Percentiles rank a stretch among this genome's conserved stretches.
These are phyloP conservation scores for Avahi laniger DNA, from an alignment of 2,797 vertebrate genomes.

Conservation along the genomic window DNA sequence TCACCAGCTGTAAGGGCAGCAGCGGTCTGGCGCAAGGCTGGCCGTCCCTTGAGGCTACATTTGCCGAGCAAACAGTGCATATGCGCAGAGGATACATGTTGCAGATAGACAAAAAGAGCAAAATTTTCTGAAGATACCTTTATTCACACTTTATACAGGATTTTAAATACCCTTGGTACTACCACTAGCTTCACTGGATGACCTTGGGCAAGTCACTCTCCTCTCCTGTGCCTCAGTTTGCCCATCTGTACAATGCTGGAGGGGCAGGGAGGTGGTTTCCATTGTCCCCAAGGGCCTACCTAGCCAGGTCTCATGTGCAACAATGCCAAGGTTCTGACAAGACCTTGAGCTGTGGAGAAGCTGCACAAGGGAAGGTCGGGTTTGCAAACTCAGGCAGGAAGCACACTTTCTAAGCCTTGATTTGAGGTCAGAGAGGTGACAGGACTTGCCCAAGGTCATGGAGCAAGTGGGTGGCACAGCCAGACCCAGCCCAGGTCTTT, in stretches of 20 bases:
- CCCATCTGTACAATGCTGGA: neutral
- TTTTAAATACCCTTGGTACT: neutral
- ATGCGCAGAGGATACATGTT: neutral
- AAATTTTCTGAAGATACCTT: slow-evolving; percentile 24
- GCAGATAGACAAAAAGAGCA: neutral
- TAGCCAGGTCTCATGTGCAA: neutral
- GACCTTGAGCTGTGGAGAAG: neutral
- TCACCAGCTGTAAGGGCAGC: neutral
- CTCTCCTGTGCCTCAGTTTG: neutral
- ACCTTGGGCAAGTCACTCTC: neutral
- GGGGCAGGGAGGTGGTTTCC: neutral
- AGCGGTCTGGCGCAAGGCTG: neutral
- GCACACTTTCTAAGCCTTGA: slow-evolving; percentile 17
- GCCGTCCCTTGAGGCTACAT: neutral
- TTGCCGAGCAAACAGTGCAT: neutral
- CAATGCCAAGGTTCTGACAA: neutral
- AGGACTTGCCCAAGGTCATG: slow-evolving; percentile 26
- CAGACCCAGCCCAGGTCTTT: neutral
- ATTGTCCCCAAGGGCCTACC: neutral
- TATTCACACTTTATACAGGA: slow-evolving; percentile 9
- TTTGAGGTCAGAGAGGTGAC: slow-evolving; percentile 34
- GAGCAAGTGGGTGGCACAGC: neutral
- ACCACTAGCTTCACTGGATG: neutral
- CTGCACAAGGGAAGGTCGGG: neutral
- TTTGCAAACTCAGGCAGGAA: neutral